Evolutionary conservation across 92 coral and sea anemone genomes (phyloP).

Genomic region (Zoanthus solanderi): DNA sequence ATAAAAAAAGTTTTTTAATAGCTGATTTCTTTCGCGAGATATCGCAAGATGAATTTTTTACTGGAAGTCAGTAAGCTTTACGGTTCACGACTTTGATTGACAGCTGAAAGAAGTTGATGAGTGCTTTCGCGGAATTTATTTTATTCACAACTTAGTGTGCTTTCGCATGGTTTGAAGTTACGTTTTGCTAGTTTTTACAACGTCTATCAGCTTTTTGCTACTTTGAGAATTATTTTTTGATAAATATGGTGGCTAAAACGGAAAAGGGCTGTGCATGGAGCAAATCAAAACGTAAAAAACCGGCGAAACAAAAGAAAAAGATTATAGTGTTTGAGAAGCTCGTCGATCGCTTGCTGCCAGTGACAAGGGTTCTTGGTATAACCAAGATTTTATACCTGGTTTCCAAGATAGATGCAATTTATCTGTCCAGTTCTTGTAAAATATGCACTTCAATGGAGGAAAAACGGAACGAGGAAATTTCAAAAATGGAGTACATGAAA

Average conservation of each 20-base stretch:
- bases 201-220: neutral
- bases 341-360: slow-evolving; percentile 10
- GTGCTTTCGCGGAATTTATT: slow-evolving; percentile 8
- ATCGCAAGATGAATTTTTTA: neutral
- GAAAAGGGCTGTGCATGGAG: slow-evolving; percentile 17
- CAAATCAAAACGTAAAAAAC: slow-evolving; percentile 9
- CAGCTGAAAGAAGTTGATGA: slow-evolving; percentile 10
- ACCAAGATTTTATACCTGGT: neutral
- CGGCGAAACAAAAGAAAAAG: slow-evolving; percentile 16
- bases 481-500: too few relatives aligned
- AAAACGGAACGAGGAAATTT: too few relatives aligned
- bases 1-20: neutral
- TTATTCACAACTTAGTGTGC: neutral
- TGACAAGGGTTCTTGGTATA: slow-evolving; percentile 25
- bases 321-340: neutral
- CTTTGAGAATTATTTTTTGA: neutral
- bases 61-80: slow-evolving; percentile 13
- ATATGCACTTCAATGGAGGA: too few relatives aligned
- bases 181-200: neutral
- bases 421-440: too few relatives aligned
- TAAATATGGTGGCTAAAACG: slow-evolving; percentile 1
- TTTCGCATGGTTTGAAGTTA: neutral
- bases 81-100: slow-evolving; percentile 14
- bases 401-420: neutral
- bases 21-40: neutral